Conservation (phyloP, 2,113 vertebrate genomes). For the Thunnus maccoyii region DNA sequence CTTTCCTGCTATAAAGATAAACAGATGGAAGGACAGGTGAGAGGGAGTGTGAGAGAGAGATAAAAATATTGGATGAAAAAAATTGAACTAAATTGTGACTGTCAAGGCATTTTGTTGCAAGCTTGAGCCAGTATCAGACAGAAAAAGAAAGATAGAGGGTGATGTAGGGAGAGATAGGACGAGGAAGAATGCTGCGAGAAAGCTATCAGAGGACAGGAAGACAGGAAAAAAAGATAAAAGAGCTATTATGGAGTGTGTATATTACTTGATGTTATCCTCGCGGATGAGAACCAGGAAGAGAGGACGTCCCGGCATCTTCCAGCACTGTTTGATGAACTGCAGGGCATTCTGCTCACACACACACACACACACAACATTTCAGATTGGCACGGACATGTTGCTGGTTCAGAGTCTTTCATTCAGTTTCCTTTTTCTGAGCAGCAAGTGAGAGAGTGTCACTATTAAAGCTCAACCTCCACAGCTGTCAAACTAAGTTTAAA, state of each 20-base stretch:
- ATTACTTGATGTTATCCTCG: conserved; percentile 98
- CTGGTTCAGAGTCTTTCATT: not conserved
- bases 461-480: not conserved
- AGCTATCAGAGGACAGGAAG: conserved; percentile 29
- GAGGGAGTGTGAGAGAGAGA: not conserved
- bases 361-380: conserved; percentile 14
- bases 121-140: conserved; percentile 4
- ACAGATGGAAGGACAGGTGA: conserved; percentile 14
- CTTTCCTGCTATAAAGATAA: conserved; percentile 50
- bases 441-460: conserved; percentile 1
- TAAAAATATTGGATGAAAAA: not conserved
- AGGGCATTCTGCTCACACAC: conserved; percentile 89
- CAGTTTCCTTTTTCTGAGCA: not conserved
- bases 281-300: conserved; percentile 96
- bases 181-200: conserved; percentile 5
- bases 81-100: conserved; percentile 2
- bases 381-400: not conserved
- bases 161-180: conserved; percentile 37
- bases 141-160: conserved; percentile 12
- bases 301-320: conserved; percentile 97
- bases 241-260: conserved; percentile 27
- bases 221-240: conserved; percentile 29
- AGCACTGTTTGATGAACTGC: conserved; percentile 98
- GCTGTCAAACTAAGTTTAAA: not conserved
- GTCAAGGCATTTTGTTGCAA: conserved; percentile 14